Evolutionary conservation across 2,888 invertebrate species (phyloP).

Genomic region (Campopleginae sp.): DNA sequence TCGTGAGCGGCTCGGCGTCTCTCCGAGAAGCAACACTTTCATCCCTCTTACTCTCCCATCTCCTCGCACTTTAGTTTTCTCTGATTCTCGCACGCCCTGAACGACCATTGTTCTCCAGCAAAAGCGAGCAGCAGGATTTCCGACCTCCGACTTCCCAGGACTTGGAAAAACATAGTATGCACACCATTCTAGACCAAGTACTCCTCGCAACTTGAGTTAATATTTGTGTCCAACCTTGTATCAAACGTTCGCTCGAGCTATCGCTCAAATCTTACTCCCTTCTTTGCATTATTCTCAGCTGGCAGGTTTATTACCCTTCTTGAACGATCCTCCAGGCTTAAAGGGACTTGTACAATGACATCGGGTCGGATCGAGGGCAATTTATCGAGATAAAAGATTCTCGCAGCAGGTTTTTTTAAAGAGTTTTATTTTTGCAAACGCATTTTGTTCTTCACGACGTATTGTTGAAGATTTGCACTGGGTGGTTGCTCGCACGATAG

Average conservation of each 20-base stretch:
- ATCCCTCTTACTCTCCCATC: slow-evolving; percentile 43
- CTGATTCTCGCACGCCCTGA: slow-evolving; percentile 13
- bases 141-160: slow-evolving; percentile 49
- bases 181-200: slow-evolving; percentile 41
- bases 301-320: too few species aligned
- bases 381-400: neutral
- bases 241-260: neutral
- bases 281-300: too few species aligned
- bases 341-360: neutral
- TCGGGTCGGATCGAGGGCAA: neutral
- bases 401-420: neutral
- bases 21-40: slow-evolving; percentile 46
- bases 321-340: too few species aligned
- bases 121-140: slow-evolving; percentile 49
- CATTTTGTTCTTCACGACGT: neutral
- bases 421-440: too few species aligned
- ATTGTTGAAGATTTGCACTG: slow-evolving; percentile 19
- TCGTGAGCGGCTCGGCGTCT: slow-evolving; percentile 24
- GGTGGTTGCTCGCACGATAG: neutral
- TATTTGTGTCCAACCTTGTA: slow-evolving; percentile 29
- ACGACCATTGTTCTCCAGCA: slow-evolving; percentile 58
- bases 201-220: slow-evolving; percentile 36
- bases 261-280: neutral
- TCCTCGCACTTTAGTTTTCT: neutral
- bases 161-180: slow-evolving; percentile 74